A percentile compares a stretch with the other conserved stretches of the same genome.
Conservation (phyloP, 1,140 invertebrate species). For the Chelonus insularis region DNA sequence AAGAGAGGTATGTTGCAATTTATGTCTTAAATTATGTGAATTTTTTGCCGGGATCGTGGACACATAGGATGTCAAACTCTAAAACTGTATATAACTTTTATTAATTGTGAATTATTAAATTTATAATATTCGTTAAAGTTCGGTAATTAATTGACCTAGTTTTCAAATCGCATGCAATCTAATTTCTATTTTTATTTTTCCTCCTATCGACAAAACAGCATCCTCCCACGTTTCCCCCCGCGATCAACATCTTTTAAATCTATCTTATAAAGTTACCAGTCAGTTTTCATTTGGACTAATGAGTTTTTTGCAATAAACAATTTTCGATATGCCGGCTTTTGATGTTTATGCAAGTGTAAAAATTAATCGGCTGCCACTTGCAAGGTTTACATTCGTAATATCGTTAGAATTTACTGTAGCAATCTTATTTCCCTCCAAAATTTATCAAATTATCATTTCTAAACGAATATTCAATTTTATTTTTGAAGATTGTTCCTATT, state of each 20-base stretch:
- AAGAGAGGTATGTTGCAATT: slow-evolving; percentile 36
- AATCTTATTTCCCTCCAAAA: slow-evolving; percentile 5
- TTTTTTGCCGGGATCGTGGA: slow-evolving; percentile 22
- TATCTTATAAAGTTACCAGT: neutral
- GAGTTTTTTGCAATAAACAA: neutral
- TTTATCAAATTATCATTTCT: neutral
- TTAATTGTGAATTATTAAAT: slow-evolving; percentile 4
- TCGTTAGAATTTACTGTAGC: neutral
- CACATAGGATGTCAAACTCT: slow-evolving; percentile 18
- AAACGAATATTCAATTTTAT: no score
- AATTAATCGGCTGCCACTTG: slow-evolving; percentile 37
- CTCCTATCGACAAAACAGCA: slow-evolving; percentile 56
- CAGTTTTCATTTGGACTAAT: slow-evolving; percentile 1
- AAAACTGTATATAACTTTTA: neutral
- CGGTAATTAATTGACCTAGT: slow-evolving; percentile 24
- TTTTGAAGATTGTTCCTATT: no score
- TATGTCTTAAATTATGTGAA: neutral
- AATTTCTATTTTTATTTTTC: slow-evolving; percentile 43
- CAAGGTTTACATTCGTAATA: slow-evolving; percentile 35
- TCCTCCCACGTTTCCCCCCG: slow-evolving; percentile 42
- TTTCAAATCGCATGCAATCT: slow-evolving; percentile 37
- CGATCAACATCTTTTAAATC: neutral
- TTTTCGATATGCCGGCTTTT: slow-evolving; percentile 42
- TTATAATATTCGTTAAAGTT: slow-evolving; percentile 3
- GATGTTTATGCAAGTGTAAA: slow-evolving; percentile 45